Conservation (phyloP, 2,888 invertebrate species). For the Platerodrilus igneus region DNA sequence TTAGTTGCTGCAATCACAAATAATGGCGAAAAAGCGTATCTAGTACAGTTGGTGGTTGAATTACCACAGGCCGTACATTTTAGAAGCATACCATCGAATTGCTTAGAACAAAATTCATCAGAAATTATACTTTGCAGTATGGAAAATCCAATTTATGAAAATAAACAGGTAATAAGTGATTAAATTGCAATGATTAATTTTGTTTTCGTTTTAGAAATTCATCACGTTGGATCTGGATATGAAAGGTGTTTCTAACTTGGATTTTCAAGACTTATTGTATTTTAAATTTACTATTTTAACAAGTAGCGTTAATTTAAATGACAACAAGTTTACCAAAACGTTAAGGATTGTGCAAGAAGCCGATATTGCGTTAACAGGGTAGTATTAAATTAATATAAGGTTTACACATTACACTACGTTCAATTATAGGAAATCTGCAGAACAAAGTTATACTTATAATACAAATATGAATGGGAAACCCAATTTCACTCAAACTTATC, state of each 20-base stretch:
- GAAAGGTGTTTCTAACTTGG: conserved; percentile 32
- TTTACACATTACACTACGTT: too few relatives aligned
- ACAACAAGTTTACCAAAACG: conserved; percentile 29
- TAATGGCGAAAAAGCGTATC: conserved; percentile 50
- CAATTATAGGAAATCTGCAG: conserved; percentile 39
- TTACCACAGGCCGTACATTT: conserved; percentile 42
- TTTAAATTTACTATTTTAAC: conserved; percentile 39
- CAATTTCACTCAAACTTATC: conserved; percentile 35
- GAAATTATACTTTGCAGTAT: conserved; percentile 35
- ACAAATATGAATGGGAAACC: conserved; percentile 31
- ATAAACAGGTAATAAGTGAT: conserved; percentile 27
- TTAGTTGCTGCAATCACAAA: conserved; percentile 43
- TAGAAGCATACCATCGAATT: conserved; percentile 31
- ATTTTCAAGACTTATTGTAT: conserved; percentile 26
- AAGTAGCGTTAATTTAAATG: conserved; percentile 40
- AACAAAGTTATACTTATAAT: conserved; percentile 42
- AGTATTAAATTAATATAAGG: conserved; percentile 22
- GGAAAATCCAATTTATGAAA: conserved; percentile 37
- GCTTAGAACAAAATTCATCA: conserved; percentile 29
- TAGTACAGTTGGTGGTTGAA: conserved; percentile 48
- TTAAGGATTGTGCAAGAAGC: conserved; percentile 41
- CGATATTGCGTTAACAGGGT: conserved; percentile 46
- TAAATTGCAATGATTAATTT: too few relatives aligned
- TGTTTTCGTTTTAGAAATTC: conserved; percentile 29
- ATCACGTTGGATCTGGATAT: conserved; percentile 37